Evolutionary conservation across 2,113 vertebrate genomes (phyloP).

Genomic region (Rhinogobius similis): DNA sequence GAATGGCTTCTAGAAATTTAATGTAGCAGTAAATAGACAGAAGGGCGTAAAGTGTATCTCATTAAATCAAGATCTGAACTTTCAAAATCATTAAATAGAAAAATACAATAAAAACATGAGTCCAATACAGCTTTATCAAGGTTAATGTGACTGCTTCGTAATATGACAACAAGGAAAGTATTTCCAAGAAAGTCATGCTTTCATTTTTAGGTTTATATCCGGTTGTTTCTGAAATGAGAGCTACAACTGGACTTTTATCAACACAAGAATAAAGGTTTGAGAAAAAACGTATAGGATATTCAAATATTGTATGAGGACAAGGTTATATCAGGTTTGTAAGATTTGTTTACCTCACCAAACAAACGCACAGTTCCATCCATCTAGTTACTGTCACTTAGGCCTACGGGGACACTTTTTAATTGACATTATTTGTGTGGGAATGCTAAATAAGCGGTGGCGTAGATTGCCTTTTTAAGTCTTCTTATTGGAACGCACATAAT

Average conservation of each 20-base stretch:
- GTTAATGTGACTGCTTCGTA: conserved; percentile 3
- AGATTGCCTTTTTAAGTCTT: conserved; percentile 60
- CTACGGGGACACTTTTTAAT: conserved; percentile 57
- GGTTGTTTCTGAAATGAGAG: neutral
- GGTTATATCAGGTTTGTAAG: neutral
- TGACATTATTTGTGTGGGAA: conserved; percentile 57
- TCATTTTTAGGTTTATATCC: neutral
- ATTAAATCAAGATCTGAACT: neutral
- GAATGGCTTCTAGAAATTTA: conserved; percentile 9
- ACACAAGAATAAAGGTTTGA: too few relatives aligned
- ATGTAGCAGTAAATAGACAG: neutral
- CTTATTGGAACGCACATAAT: conserved; percentile 60
- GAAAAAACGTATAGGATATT: neutral
- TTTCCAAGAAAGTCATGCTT: neutral
- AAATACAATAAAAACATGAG: neutral
- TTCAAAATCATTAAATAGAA: conserved; percentile 1
- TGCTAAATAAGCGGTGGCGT: conserved; percentile 56
- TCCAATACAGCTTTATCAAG: neutral
- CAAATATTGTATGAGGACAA: neutral
- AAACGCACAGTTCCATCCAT: conserved; percentile 55
- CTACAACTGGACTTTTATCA: too few relatives aligned
- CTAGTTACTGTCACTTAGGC: conserved; percentile 40
- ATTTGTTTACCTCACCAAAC: conserved; percentile 18
- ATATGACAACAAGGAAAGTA: neutral
- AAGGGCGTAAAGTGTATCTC: neutral